Conservation (phyloP, 2,797 vertebrate genomes). For the Schizopygopsis pylzovi region DNA sequence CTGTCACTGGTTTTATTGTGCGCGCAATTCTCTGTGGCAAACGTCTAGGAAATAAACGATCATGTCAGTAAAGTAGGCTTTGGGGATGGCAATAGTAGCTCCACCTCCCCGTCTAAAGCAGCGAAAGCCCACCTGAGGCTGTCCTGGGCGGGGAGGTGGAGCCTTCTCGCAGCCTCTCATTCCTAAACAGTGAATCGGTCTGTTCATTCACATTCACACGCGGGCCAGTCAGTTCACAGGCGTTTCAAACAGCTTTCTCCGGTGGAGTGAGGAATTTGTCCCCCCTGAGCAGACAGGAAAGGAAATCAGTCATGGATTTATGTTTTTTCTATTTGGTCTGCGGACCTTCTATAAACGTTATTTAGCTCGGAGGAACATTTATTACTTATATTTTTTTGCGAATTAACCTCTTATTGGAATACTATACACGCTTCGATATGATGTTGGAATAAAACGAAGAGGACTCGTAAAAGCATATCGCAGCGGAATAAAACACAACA, state of each 20-base stretch:
- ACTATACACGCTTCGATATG: conserved; percentile 6
- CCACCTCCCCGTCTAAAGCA: conserved; percentile 28
- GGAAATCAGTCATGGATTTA: conserved; percentile 71
- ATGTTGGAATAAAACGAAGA: conserved; percentile 53
- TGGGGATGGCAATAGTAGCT: conserved; percentile 4
- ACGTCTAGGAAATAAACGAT: not conserved
- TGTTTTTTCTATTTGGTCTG: conserved; percentile 34
- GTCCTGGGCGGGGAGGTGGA: conserved; percentile 67
- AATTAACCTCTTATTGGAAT: conserved; percentile 22
- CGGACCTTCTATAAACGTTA: conserved; percentile 53
- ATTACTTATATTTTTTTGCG: not conserved
- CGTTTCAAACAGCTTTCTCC: conserved; percentile 30
- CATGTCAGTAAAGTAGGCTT: not conserved
- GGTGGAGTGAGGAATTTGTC: not conserved
- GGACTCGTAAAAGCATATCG: conserved; percentile 44
- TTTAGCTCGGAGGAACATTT: conserved; percentile 44
- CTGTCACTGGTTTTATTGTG: not conserved
- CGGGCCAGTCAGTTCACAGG: conserved; percentile 17
- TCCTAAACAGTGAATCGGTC: conserved; percentile 77
- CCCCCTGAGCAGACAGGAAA: conserved; percentile 14
- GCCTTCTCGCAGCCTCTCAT: conserved; percentile 66
- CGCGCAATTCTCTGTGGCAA: not conserved
- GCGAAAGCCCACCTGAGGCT: conserved; percentile 45
- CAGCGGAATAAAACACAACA: conserved; percentile 34
- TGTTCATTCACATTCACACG: conserved; percentile 77